A percentile compares a stretch with the other conserved stretches of the same genome.
Conservation (phyloP, 1,140 invertebrate species). For the Lethocerus indicus region DNA sequence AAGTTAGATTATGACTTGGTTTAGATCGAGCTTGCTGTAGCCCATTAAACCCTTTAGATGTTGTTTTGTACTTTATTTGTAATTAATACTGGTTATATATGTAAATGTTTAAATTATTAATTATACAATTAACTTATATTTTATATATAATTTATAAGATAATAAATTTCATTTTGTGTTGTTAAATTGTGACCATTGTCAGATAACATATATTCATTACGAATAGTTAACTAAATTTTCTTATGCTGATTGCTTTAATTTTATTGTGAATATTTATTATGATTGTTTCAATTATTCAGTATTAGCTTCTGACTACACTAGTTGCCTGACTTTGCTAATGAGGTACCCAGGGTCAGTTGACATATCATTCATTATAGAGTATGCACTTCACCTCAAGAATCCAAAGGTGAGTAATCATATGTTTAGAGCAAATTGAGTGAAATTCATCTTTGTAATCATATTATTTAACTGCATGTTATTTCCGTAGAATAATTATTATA, state of each 20-base stretch:
- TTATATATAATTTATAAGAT: neutral
- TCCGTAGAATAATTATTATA: no score
- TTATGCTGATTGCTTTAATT: conserved; percentile 2
- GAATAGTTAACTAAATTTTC: neutral
- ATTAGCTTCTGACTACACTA: conserved; percentile 40
- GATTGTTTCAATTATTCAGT: conserved; percentile 28
- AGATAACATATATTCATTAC: no score
- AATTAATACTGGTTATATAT: neutral
- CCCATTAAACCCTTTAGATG: neutral
- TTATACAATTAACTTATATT: no score
- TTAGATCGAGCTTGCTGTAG: neutral
- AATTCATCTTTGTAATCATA: no score
- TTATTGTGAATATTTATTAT: neutral
- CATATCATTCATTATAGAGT: conserved; percentile 40
- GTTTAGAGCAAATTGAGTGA: no score
- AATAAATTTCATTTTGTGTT: neutral
- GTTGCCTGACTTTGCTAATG: conserved; percentile 44
- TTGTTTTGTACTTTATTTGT: no score
- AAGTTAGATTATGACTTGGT: no score
- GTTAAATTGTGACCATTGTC: no score
- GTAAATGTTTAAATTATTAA: neutral
- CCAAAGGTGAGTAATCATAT: conserved; percentile 23
- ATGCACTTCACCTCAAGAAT: conserved; percentile 40
- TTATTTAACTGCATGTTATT: no score
- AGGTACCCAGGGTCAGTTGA: conserved; percentile 43